These are phyloP conservation scores for Acanthosepion pharaonis DNA, from an alignment of 2,888 invertebrate species.

Conservation along the genomic window DNA sequence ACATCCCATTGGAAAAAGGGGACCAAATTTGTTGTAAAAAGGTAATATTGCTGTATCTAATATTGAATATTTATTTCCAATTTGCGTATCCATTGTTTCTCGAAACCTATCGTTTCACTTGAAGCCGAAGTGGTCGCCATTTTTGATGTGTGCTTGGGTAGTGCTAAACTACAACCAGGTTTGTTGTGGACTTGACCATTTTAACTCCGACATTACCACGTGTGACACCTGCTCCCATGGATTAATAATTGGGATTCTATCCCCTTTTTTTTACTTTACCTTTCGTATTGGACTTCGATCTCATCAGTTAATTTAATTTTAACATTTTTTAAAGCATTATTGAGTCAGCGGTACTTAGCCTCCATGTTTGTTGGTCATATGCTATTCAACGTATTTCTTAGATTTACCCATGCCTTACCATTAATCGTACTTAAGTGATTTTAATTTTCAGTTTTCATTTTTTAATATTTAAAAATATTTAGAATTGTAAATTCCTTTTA, in stretches of 20 bases:
- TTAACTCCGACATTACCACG: neutral
- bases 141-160: neutral
- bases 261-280: neutral
- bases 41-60: neutral
- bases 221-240: neutral
- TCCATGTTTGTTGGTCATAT: constrained; percentile 33
- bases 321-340: too few relatives aligned
- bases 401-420: neutral
- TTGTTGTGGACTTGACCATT: neutral
- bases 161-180: neutral
- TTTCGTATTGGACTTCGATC: neutral
- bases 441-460: neutral
- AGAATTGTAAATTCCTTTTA: neutral
- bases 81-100: neutral
- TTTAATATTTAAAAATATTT: neutral
- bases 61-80: neutral
- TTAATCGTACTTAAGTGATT: constrained; percentile 20
- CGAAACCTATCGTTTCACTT: neutral
- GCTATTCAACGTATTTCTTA: neutral
- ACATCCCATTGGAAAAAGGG: neutral
- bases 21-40: neutral
- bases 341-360: neutral
- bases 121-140: constrained; percentile 9
- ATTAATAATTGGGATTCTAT: neutral
- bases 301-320: neutral